Conservation (phyloP, 2,888 invertebrate species). For the Synergus laeviventris region DNA sequence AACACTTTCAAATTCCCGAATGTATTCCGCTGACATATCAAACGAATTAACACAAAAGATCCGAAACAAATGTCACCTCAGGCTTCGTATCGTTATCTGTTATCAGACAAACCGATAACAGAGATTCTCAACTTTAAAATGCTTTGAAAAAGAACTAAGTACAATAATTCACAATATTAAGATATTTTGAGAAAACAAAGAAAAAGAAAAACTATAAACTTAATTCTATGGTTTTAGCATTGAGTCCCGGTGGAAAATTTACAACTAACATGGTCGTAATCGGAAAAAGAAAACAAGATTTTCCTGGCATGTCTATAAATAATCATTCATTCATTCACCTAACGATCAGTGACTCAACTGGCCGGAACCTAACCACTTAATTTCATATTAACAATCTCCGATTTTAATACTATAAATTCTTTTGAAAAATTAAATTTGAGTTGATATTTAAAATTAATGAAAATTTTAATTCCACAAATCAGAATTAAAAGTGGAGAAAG, state of each 20-base stretch:
- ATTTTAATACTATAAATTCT: no score
- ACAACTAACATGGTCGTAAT: background rate
- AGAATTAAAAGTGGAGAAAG: background rate
- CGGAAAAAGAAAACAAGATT: constrained; percentile 31
- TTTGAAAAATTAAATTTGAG: no score
- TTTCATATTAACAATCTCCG: no score
- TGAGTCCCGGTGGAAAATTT: constrained; percentile 21
- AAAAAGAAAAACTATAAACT: background rate
- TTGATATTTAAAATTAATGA: no score
- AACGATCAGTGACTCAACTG: constrained; percentile 34
- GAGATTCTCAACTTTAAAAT: constrained; percentile 50
- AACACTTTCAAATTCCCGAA: constrained; percentile 1
- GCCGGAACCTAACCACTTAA: background rate
- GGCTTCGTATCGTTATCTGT: constrained; percentile 56
- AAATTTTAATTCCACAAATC: background rate
- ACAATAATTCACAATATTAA: background rate
- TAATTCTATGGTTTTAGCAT: background rate
- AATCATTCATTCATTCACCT: constrained; percentile 35
- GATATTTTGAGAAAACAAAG: background rate
- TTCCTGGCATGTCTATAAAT: constrained; percentile 35
- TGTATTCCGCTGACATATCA: constrained; percentile 7
- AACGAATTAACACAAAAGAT: constrained; percentile 22
- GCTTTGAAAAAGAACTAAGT: background rate
- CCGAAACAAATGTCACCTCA: constrained; percentile 28
- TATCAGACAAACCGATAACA: constrained; percentile 58